Base-by-base conservation (phyloP, 2,797 vertebrate genomes). In the Cirrhinus mrigala region DNA sequence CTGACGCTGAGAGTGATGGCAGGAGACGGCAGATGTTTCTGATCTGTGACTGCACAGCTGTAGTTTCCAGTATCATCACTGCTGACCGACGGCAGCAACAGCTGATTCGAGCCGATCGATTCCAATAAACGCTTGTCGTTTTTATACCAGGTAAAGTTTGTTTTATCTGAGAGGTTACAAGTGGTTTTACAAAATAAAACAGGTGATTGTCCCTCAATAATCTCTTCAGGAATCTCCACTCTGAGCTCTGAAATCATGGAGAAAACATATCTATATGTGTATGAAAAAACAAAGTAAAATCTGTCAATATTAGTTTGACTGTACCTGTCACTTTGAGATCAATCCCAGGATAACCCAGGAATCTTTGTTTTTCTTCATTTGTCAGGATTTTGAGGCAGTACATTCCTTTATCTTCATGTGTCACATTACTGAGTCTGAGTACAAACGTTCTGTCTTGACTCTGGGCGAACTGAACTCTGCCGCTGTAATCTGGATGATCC, bases 291-390 rank as follows among this genome's bases (percentile, higher is more conserved):
- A 64, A 37, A 60, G 15, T 44, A 18, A 48, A 40, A 27, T 4
- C 15, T 18, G 46, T 44, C 5, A 48, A 54, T 10, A 54, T 15
- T 40, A 27, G 27, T 52, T 40, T 24, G 9, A 22, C 48, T 56
- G 37, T 69, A 84, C 82, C 82, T 27, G 74, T 69, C n/a, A 84
- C 62, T 1, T 3, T 76, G 0, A 84, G 74, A 1, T 20, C 6
- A 29, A 77, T 29, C 16, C 74, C 82, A 77, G 82, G 82, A 68
- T 0, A 16, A 20, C 6, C 9, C 4, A 84, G 16, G 27, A 0
- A 24, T 5, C 0, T 46, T 15, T 44, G 0, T 27, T 0, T 0
- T 6, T 20, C 6, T 27, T 0, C 1, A 27, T 66, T 15, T 20
- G 82, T 44, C 10, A 27, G 0, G n/a, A 84, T 56, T 56, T 11